phyloP scores from a whole-genome alignment of 1,140 invertebrate genomes.

The Monochamus saltuarius region DNA sequence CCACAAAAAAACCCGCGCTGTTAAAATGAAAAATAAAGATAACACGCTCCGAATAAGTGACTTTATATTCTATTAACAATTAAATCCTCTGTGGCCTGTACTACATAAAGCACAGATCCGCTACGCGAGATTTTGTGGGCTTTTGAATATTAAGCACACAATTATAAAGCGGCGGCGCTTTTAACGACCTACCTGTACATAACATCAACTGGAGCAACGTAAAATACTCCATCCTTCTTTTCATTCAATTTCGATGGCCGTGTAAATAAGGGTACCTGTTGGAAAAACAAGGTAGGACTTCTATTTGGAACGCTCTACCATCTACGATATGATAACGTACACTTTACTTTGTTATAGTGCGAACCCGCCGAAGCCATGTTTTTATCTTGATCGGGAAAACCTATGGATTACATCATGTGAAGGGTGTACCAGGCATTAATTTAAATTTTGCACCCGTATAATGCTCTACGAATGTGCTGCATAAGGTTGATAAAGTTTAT shows the following conservation, averaged over 20 bases:
- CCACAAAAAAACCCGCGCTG: constrained; percentile 11
- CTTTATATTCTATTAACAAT: constrained; percentile 36
- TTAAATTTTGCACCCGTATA: constrained; percentile 1
- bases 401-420: constrained; percentile 2
- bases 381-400: constrained; percentile 2
- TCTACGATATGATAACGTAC: background rate
- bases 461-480: constrained; percentile 1
- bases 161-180: constrained; percentile 26
- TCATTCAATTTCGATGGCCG: background rate
- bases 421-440: constrained; percentile 3
- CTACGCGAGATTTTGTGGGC: constrained; percentile 32
- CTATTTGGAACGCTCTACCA: background rate
- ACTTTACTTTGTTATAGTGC: background rate
- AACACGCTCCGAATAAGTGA: constrained; percentile 25
- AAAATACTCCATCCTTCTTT: constrained; percentile 1
- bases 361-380: background rate
- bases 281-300: background rate
- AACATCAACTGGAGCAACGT: constrained; percentile 1
- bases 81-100: constrained; percentile 25
- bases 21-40: constrained; percentile 24
- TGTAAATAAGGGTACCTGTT: background rate
- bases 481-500: background rate
- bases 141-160: constrained; percentile 35
- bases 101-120: constrained; percentile 30
- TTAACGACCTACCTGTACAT: constrained; percentile 18